These are phyloP conservation scores for Crotalus horridus DNA, from an alignment of 2,113 vertebrate genomes.

Conservation along the genomic window DNA sequence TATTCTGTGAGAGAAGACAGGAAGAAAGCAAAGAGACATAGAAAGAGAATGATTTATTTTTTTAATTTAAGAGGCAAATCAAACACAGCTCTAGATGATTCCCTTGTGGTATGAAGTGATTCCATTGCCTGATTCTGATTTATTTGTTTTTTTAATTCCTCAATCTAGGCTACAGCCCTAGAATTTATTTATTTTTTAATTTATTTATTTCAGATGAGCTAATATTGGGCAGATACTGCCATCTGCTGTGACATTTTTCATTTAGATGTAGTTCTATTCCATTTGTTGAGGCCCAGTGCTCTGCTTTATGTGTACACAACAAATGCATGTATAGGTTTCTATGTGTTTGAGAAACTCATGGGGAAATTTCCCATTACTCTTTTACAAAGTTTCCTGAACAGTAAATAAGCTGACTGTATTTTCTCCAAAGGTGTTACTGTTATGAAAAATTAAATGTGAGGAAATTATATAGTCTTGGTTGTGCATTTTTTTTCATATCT, in stretches of 20 bases:
- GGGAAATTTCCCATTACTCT: background rate
- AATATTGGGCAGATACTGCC: background rate
- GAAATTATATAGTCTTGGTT: background rate
- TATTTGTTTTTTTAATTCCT: background rate
- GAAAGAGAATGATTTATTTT: background rate
- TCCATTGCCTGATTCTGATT: background rate
- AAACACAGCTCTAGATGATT: background rate
- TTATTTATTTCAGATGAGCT: background rate
- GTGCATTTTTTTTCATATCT: background rate
- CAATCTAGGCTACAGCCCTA: background rate
- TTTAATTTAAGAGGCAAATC: background rate
- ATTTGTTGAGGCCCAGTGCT: background rate
- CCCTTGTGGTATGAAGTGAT: background rate
- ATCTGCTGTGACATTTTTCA: background rate
- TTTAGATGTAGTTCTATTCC: background rate
- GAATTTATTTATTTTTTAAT: background rate
- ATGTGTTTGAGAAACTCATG: background rate
- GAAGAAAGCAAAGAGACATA: background rate
- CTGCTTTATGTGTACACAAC: background rate
- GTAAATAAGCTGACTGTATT: background rate
- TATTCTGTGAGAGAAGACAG: background rate
- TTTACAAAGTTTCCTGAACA: background rate
- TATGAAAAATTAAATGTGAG: conserved; percentile 5
- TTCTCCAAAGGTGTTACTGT: background rate
- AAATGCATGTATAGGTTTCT: background rate